Base-by-base conservation (phyloP, 2,888 invertebrate species). In the Drosophila subsilvestris region DNA sequence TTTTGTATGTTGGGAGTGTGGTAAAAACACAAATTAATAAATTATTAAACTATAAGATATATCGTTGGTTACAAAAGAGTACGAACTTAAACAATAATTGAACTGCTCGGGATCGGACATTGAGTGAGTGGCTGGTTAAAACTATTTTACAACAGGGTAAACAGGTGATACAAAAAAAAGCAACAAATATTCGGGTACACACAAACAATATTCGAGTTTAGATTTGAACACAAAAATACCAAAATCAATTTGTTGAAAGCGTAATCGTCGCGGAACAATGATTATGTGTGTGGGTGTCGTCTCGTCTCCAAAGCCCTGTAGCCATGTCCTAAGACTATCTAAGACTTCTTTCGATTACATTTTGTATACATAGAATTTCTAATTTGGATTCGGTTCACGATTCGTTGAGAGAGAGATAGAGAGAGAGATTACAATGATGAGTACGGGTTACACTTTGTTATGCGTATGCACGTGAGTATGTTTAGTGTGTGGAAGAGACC, bases 141-240 rank as follows among this genome's bases (percentile, higher is more conserved):
- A 74, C 29, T 73, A 73, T 68, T 57, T 61, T 73, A 73, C 73
- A 73, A 73, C 57, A 74, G 75, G 48, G 32, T 50, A 53, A 43
- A 18, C 43, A 18, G 14, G 37, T 42, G 27, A 18, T 27, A 25
- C 25, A 25, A 25, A 27, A 18, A 56, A 56, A 43, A 69, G 62
- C 72, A 47, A 66, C 51, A 57, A 42, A 61, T 67, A 73, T 73
- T 67, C 67, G 73, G 61, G 57, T 55, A 66, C 54, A 49, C 17
- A 27, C 57, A 63, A 47, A 37, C 53, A 47, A 51, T 51, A 63
- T 51, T 51, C 63, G 65, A 54, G 67, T 48, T 48, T 45, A 54
- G 53, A 65, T 12, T 12, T 2, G 32, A 47, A 32, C 37, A 32
- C 17, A 32, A 37, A 27, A 32, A 20, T 49, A 42, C 32, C 3